Conservation (phyloP, 1,140 invertebrate species). For the Protaetia brevitarsis region DNA sequence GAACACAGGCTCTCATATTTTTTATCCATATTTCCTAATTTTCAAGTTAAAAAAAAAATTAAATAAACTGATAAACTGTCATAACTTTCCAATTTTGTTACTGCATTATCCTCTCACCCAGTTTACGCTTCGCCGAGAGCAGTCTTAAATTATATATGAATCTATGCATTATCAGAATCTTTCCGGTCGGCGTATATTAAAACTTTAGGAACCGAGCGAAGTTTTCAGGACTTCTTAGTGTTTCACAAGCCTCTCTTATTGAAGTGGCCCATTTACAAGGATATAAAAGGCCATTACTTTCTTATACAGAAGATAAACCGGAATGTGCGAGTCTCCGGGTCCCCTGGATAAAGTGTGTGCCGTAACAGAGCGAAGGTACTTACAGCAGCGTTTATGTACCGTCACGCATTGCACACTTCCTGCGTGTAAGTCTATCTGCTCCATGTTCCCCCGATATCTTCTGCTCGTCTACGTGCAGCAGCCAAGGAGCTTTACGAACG, state of each 20-base stretch:
- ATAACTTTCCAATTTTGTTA: too few species aligned
- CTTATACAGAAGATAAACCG: slow-evolving; percentile 13
- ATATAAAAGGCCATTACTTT: slow-evolving; percentile 11
- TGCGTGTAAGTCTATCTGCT: slow-evolving; percentile 4
- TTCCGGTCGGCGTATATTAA: neutral
- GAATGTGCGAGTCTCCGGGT: neutral
- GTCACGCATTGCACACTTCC: slow-evolving; percentile 12
- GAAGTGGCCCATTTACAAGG: slow-evolving; percentile 11
- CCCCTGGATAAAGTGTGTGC: slow-evolving; percentile 13
- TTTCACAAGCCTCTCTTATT: slow-evolving; percentile 14
- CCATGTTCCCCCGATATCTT: neutral
- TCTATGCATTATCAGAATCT: too few species aligned
- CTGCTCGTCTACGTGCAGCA: slow-evolving; percentile 12
- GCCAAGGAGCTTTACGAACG: too few species aligned
- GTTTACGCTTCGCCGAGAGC: too few species aligned
- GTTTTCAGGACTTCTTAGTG: neutral
- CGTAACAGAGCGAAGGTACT: slow-evolving; percentile 8
- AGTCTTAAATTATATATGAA: too few species aligned
- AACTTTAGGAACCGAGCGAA: neutral
- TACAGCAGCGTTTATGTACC: slow-evolving; percentile 2
- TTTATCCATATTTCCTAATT: too few species aligned
- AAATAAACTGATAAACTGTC: too few species aligned
- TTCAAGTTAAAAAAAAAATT: too few species aligned
- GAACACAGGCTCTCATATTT: too few species aligned
- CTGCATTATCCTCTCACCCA: too few species aligned